Base-by-base conservation (phyloP, 2,888 invertebrate species). In the Chaetogeoica ovagalla region DNA sequence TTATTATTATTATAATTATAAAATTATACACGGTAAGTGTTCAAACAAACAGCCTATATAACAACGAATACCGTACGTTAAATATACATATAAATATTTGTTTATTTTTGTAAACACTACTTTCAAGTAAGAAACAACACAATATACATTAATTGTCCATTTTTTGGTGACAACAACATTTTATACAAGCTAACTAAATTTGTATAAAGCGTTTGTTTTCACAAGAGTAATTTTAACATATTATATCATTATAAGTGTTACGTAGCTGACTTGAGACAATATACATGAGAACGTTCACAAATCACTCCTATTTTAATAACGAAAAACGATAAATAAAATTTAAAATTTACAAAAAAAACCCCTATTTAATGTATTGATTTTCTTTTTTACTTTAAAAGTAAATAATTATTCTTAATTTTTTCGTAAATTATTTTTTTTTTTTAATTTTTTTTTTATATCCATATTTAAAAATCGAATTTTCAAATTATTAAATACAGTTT, bases 141-240 rank as follows among this genome's bases (percentile, higher is more conserved):
- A 75, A 65, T 75, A 55, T 52, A 65, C 55, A n/a, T n/a, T n/a
- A 66, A 65, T 55, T 37, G 55, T 8, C 30, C 4, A n/a, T n/a
- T 63, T 63, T 59, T 39, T 37, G 63, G 57, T 66, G 55, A 66
- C 65, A 75, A 75, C 74, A 75, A 75, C 65, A 73, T 75, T 66
- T 75, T 65, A 75, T 75, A 75, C 74, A 66, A 55, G 66, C 74
- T 57, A 71, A 70, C 63, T 71, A 71, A 63, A 30, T 76, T n/a
- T 23, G 79, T 79, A 71, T 79, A 79, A 79, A 79, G 79, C 79
- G 79, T 79, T 79, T 71, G 79, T 79, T 79, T 79, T 71, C 70
- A 79, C 70, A 23, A 74, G n/a, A n/a, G 66, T 66, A 59, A 57
- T 74, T 37, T n/a, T 57, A 48, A 66, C 43, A 39, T 63, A 63